Conservation (phyloP, 2,113 vertebrate genomes). For the Hoplias malabaricus region DNA sequence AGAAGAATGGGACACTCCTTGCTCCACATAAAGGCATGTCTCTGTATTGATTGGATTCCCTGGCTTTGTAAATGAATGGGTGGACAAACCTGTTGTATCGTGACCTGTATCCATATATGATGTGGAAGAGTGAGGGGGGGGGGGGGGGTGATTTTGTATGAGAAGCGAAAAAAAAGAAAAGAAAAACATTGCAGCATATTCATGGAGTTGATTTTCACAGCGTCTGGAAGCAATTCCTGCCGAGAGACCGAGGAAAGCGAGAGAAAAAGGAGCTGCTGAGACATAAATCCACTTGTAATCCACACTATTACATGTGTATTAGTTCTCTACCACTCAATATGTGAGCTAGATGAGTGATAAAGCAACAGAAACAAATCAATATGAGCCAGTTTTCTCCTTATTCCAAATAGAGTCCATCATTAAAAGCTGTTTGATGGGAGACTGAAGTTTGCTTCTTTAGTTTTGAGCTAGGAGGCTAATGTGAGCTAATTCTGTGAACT, state of each 20-base stretch:
- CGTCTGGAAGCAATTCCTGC: slow-evolving; percentile 69
- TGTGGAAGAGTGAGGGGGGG: background rate
- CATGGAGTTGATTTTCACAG: slow-evolving; percentile 21
- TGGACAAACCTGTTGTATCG: slow-evolving; percentile 4
- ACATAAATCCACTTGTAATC: slow-evolving; percentile 17
- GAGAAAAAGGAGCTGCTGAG: background rate
- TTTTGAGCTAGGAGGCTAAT: too few species aligned
- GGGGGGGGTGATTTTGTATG: background rate
- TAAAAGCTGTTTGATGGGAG: too few species aligned
- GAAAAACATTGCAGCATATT: background rate
- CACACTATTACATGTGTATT: background rate
- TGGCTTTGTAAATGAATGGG: slow-evolving; percentile 36
- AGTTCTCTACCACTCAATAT: background rate
- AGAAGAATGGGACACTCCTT: slow-evolving; percentile 27
- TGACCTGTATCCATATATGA: background rate
- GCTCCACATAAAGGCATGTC: slow-evolving; percentile 45
- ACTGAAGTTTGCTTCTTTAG: too few species aligned
- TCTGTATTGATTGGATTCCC: slow-evolving; percentile 47
- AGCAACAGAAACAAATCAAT: too few species aligned
- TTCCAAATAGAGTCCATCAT: background rate
- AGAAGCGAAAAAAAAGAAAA: slow-evolving; percentile 2
- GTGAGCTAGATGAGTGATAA: background rate
- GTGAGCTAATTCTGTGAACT: too few species aligned
- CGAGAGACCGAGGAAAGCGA: background rate
- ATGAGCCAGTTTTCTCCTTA: background rate